phyloP scores from a whole-genome alignment of 2,113 vertebrate genomes.

The Rhineura floridana region DNA sequence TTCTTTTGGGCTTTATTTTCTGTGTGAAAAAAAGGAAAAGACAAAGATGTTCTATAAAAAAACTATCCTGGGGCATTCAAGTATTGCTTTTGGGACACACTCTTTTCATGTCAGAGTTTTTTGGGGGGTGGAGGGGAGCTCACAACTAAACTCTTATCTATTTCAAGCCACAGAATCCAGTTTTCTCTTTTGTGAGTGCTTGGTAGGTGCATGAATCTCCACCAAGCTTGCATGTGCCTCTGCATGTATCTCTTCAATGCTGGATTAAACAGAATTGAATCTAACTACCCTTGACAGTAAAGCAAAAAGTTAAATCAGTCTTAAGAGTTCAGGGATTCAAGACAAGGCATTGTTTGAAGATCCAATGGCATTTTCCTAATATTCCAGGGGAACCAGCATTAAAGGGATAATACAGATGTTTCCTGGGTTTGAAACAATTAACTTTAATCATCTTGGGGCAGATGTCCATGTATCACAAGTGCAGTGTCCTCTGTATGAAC shows the following conservation, averaged over 20 bases:
- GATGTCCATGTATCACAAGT: constrained; percentile 3
- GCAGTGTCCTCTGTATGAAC: constrained; percentile 8
- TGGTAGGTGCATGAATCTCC: constrained; percentile 6
- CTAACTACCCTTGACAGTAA: background rate
- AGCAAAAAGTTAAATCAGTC: constrained; percentile 27
- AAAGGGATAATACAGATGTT: constrained; percentile 20
- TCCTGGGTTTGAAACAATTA: constrained; percentile 27
- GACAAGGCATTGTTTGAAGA: constrained; percentile 16
- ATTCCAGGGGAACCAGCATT: constrained; percentile 13
- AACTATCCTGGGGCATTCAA: background rate
- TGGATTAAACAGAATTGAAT: background rate
- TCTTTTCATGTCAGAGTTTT: background rate
- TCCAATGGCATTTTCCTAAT: constrained; percentile 2
- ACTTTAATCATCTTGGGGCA: background rate
- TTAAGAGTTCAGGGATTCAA: background rate
- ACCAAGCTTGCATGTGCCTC: constrained; percentile 23
- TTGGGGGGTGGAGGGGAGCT: background rate
- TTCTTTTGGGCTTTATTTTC: constrained; percentile 52
- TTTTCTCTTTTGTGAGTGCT: constrained; percentile 12
- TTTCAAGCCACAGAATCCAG: background rate
- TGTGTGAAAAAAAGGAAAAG: constrained; percentile 24
- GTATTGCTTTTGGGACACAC: background rate
- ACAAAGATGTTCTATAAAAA: constrained; percentile 2
- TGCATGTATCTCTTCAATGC: background rate
- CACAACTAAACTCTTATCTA: background rate